Percentiles rank a stretch among this genome's conserved stretches.
Conservation (phyloP, 2,113 vertebrate genomes). For the Rafetus swinhoei region DNA sequence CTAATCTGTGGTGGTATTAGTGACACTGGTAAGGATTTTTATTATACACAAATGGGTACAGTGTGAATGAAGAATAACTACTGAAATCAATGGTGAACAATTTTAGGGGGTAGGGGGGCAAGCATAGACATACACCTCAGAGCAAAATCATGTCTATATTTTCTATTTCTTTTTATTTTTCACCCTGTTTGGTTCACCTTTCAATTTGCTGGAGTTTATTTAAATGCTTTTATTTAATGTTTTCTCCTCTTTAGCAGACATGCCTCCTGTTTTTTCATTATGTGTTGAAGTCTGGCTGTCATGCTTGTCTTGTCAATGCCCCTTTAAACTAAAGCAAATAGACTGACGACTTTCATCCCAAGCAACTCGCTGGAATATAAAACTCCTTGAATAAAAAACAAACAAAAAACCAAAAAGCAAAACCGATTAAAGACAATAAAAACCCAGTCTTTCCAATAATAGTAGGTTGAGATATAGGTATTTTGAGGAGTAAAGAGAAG, state of each 20-base stretch:
- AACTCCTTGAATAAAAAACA: fast-evolving
- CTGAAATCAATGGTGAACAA: conserved; percentile 41
- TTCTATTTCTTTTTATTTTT: background rate
- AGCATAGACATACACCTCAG: background rate
- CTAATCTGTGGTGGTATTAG: conserved; percentile 52
- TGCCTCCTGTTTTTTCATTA: background rate
- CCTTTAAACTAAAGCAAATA: background rate
- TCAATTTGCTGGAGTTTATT: background rate
- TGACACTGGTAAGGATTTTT: conserved; percentile 53
- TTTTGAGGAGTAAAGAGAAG: background rate
- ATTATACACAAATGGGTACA: conserved; percentile 60
- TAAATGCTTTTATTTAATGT: background rate
- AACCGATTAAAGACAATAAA: background rate
- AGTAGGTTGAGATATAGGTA: background rate
- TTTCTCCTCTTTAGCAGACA: background rate
- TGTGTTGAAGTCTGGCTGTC: background rate
- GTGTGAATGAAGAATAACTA: conserved; percentile 49
- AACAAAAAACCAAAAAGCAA: background rate
- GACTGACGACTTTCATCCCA: background rate
- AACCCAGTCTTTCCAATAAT: background rate
- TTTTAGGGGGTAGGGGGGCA: conserved; percentile 56
- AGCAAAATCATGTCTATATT: background rate
- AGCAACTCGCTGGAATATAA: background rate
- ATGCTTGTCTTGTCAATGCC: background rate
- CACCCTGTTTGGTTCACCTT: background rate